A percentile compares a stretch with the other conserved stretches of the same genome.
These are phyloP conservation scores for Petromus typicus DNA, from an alignment of 2,113 vertebrate genomes.

Conservation along the genomic window DNA sequence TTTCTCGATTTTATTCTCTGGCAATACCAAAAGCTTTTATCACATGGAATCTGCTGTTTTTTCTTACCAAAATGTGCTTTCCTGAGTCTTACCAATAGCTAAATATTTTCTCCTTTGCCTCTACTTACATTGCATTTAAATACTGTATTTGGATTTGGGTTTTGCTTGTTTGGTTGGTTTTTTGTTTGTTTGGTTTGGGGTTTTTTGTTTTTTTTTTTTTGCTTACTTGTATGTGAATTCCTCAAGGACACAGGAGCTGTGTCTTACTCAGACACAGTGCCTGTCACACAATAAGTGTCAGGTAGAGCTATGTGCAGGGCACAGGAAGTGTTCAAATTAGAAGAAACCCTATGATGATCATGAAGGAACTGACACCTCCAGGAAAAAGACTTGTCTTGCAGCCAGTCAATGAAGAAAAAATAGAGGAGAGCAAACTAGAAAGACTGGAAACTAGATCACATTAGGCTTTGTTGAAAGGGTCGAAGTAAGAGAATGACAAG, in stretches of 20 bases:
- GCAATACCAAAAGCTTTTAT: neutral
- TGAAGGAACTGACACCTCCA: neutral
- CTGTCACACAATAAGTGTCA: too few species aligned
- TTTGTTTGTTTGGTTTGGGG: too few species aligned
- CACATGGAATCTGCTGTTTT: neutral
- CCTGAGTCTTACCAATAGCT: neutral
- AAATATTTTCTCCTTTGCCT: conserved; percentile 2
- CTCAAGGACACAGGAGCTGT: neutral
- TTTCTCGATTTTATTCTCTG: neutral
- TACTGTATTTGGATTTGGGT: neutral
- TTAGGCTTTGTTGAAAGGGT: neutral
- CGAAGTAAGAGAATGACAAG: conserved; percentile 21
- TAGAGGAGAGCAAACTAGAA: neutral
- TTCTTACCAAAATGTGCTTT: neutral
- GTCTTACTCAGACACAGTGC: neutral
- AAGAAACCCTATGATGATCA: neutral
- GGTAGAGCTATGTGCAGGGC: neutral
- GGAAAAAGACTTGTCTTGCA: conserved; percentile 3
- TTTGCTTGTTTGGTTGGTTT: too few species aligned
- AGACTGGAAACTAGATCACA: neutral
- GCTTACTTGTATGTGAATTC: neutral
- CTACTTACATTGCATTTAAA: neutral
- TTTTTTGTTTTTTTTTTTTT: too few species aligned
- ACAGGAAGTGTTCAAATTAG: neutral
- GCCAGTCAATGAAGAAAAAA: neutral